Evolutionary conservation across 2,113 vertebrate species (phyloP), one percentile per base, ranked within the genome.

Genomic region (Chloebia gouldiae): DNA sequence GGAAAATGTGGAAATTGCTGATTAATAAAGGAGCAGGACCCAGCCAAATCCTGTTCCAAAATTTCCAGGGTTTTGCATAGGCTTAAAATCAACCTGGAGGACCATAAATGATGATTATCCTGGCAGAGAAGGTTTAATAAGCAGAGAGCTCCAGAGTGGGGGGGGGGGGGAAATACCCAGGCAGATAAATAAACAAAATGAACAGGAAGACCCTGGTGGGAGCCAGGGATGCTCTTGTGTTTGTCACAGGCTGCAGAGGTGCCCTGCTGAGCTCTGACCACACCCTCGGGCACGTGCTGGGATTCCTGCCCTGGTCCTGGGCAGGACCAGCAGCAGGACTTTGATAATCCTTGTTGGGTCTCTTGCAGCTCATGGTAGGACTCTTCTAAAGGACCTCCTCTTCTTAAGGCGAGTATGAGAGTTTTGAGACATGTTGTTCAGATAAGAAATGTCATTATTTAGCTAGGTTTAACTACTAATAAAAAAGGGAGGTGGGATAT

Each of bases 1-100:
- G 72, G 76, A 93, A 94, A 94, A 78, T 0, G 1, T 54, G 40
- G 37, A 80, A 90, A 69, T 56, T 56, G 18, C 40, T 75, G 60
- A 78, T 96, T 86, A 86, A 82, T 21, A 91, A 33, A 76, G 33
- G 51, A 73, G 31, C 23, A 59, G 57, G 28, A 83, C 47, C 18
- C 33, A 66, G 14, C 11, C 7, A 6, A 49, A 40, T 39, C 27
- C 11, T 49, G 22, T 54, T 83, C 28, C 75, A 71, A 83, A 83
- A 78, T 75, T 68, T 63, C 31, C 2, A 3, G 33, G 27, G 22
- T 4, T 45, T 89, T 89, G 19, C 25, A 42, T 23, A 21, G 37
- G 39, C 40, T 82, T n/a, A 25, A 28, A 89, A 68, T 68, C 73
- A 35, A 77, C 28, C 17, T 33, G 35, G 15, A 12, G 25, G 31